These are phyloP conservation scores for Oceanodroma leucorhoa DNA, from an alignment of 2,797 vertebrate species.

Conservation along the genomic window DNA sequence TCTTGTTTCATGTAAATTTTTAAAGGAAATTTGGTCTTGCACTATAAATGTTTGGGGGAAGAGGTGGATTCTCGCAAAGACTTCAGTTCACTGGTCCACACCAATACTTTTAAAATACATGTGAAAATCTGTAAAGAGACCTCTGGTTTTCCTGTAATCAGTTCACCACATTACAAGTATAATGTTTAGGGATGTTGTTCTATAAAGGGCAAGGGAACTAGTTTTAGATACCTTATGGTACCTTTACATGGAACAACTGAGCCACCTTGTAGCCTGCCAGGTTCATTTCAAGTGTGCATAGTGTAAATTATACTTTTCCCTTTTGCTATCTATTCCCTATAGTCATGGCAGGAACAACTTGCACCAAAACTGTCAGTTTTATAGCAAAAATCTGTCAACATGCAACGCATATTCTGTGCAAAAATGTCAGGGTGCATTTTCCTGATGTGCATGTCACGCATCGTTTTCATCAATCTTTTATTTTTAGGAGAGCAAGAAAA, in stretches of 20 bases:
- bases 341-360: constrained; percentile 71
- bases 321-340: constrained; percentile 62
- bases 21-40: neutral
- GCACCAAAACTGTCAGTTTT: constrained; percentile 78
- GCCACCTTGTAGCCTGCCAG: constrained; percentile 36
- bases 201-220: neutral
- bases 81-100: neutral
- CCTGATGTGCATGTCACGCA: constrained; percentile 65
- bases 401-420: constrained; percentile 61
- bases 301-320: constrained; percentile 20
- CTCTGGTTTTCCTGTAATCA: neutral
- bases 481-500: constrained; percentile 57
- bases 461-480: constrained; percentile 69
- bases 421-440: constrained; percentile 71
- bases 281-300: constrained; percentile 24
- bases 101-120: neutral
- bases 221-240: constrained; percentile 23
- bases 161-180: neutral
- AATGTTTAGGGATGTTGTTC: neutral
- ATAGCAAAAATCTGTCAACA: constrained; percentile 71
- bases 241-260: neutral
- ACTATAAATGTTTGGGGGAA: neutral
- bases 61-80: neutral
- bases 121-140: neutral
- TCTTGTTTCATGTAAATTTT: neutral